Conservation (phyloP, 2,888 invertebrate species). For the Hoplodrina ambigua region DNA sequence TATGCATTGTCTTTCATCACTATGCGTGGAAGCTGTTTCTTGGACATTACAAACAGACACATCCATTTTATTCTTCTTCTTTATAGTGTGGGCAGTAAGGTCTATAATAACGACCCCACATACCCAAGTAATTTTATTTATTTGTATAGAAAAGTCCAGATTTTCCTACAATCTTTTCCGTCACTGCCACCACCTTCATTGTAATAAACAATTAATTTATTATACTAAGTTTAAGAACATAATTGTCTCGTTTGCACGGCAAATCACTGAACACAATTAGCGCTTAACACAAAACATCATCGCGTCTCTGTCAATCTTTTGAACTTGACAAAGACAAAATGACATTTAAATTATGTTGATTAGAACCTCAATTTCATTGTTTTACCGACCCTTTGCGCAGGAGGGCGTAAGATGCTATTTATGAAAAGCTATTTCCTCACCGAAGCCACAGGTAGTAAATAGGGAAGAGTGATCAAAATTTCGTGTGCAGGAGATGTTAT, state of each 20-base stretch:
- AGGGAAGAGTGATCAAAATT: not conserved
- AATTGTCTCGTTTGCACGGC: not conserved
- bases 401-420: not conserved
- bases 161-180: not conserved
- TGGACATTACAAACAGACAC: no score
- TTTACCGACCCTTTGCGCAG: not conserved
- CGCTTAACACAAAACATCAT: not conserved
- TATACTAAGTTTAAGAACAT: not conserved
- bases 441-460: not conserved
- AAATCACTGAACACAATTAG: not conserved
- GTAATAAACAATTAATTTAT: not conserved
- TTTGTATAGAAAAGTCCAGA: no score
- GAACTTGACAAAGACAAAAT: not conserved
- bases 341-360: conserved; percentile 11
- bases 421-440: not conserved
- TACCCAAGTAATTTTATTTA: no score
- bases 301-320: conserved; percentile 7
- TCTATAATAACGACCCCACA: no score
- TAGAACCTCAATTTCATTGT: not conserved
- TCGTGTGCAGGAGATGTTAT: no score
- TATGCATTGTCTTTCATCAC: no score
- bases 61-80: no score
- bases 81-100: no score
- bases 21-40: no score
- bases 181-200: not conserved